phyloP scores from a whole-genome alignment of 2,888 invertebrate genomes.

The Agrochola macilenta region DNA sequence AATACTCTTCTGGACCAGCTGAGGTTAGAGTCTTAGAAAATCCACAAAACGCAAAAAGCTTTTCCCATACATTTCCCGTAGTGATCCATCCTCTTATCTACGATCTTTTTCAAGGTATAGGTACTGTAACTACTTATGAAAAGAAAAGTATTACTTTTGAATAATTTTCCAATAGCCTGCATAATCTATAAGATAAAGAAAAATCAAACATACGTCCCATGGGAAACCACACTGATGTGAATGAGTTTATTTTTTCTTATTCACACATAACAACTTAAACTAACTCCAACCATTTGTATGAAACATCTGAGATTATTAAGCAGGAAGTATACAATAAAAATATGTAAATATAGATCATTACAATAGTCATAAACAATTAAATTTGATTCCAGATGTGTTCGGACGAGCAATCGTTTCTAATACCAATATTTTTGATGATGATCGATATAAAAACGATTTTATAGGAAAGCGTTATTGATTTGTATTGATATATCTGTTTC shows the following conservation, averaged over 20 bases:
- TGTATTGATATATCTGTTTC: slow-evolving; percentile 61
- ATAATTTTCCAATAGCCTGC: no score
- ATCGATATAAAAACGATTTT: slow-evolving; percentile 50
- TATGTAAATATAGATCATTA: slow-evolving; percentile 62
- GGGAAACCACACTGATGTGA: not conserved
- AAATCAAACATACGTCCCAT: not conserved
- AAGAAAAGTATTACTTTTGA: not conserved
- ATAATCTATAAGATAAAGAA: not conserved
- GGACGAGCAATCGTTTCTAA: slow-evolving; percentile 40
- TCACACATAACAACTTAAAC: slow-evolving; percentile 28
- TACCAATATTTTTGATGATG: slow-evolving; percentile 43
- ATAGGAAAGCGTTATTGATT: slow-evolving; percentile 51
- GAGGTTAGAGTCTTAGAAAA: not conserved
- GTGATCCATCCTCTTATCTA: not conserved
- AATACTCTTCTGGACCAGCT: not conserved
- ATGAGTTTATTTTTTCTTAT: slow-evolving; percentile 20
- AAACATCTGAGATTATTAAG: slow-evolving; percentile 45
- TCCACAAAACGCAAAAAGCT: not conserved
- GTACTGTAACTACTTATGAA: not conserved
- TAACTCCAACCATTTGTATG: slow-evolving; percentile 22
- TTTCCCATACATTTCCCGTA: not conserved
- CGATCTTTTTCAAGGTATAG: not conserved
- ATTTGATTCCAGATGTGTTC: slow-evolving; percentile 46
- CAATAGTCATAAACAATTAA: slow-evolving; percentile 61
- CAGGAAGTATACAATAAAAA: slow-evolving; percentile 57